Conservation (phyloP, 2,113 vertebrate species). For the Upupa epops region DNA sequence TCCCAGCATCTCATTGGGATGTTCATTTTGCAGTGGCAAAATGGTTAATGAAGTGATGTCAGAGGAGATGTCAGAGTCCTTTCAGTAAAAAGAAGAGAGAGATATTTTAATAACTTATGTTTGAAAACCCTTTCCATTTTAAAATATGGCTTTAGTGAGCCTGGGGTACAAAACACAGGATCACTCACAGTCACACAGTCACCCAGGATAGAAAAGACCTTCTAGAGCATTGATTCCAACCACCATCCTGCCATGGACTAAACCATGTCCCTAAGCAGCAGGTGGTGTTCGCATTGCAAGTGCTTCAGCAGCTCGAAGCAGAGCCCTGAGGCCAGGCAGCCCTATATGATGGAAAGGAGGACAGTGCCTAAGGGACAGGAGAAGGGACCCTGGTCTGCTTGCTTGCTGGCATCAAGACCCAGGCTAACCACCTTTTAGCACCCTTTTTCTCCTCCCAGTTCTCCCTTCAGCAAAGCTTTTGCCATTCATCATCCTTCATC, state of each 20-base stretch:
- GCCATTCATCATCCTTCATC: neutral
- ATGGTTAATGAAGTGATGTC: neutral
- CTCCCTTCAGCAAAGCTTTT: neutral
- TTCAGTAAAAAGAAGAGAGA: neutral
- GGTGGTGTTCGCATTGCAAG: neutral
- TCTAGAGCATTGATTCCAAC: no score
- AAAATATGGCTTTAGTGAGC: fast-evolving
- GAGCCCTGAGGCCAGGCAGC: neutral
- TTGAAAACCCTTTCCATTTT: neutral
- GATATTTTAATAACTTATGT: fast-evolving
- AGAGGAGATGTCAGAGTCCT: neutral
- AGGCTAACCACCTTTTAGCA: fast-evolving
- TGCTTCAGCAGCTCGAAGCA: neutral
- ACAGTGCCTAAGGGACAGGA: neutral
- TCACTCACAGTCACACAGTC: no score
- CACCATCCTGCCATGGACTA: no score
- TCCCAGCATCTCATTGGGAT: neutral
- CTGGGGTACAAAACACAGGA: neutral
- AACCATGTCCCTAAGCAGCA: neutral
- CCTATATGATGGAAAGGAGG: fast-evolving
- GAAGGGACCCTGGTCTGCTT: neutral
- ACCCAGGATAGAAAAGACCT: no score
- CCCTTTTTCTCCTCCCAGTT: neutral
- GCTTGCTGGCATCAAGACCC: neutral
- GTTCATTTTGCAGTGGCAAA: neutral